Evolutionary conservation across 2,888 invertebrate genomes (phyloP).

Genomic region (Xylota sylvarum): DNA sequence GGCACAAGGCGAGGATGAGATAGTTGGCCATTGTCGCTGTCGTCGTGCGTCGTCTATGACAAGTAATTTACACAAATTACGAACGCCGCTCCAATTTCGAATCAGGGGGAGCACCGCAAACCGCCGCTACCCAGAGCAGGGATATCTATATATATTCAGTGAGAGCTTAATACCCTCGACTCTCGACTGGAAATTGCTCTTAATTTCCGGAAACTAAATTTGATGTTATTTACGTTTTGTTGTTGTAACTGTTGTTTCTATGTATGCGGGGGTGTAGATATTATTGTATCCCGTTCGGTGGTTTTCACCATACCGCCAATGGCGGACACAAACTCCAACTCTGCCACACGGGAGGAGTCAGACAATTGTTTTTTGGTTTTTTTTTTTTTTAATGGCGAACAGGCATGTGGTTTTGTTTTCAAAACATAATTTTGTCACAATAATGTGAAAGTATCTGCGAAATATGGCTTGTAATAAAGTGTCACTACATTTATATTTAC

Average conservation of each 20-base stretch:
- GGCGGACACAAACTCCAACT: conserved; percentile 14
- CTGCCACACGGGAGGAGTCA: neutral
- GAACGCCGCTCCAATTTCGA: conserved; percentile 73
- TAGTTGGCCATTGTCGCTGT: conserved; percentile 72
- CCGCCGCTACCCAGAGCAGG: conserved; percentile 13
- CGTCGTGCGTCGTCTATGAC: conserved; percentile 75
- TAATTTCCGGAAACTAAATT: conserved; percentile 77
- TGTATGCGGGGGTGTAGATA: conserved; percentile 7
- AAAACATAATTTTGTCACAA: conserved; percentile 66
- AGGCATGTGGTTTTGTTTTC: conserved; percentile 58
- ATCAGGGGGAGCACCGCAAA: conserved; percentile 44
- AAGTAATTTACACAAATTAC: conserved; percentile 78
- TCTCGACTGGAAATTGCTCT: conserved; percentile 76
- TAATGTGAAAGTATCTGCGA: conserved; percentile 39
- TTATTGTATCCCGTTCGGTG: conserved; percentile 49
- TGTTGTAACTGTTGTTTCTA: conserved; percentile 16
- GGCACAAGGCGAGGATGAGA: conserved; percentile 29
- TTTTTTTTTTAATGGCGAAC: conserved; percentile 43
- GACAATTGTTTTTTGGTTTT: conserved; percentile 43
- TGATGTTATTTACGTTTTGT: conserved; percentile 71
- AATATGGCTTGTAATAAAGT: conserved; percentile 31
- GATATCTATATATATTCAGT: neutral
- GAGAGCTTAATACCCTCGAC: conserved; percentile 68
- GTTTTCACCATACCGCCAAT: conserved; percentile 31
- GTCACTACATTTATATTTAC: conserved; percentile 40